phyloP scores from a whole-genome alignment of 2,888 invertebrate genomes.

The Polyploca ridens region DNA sequence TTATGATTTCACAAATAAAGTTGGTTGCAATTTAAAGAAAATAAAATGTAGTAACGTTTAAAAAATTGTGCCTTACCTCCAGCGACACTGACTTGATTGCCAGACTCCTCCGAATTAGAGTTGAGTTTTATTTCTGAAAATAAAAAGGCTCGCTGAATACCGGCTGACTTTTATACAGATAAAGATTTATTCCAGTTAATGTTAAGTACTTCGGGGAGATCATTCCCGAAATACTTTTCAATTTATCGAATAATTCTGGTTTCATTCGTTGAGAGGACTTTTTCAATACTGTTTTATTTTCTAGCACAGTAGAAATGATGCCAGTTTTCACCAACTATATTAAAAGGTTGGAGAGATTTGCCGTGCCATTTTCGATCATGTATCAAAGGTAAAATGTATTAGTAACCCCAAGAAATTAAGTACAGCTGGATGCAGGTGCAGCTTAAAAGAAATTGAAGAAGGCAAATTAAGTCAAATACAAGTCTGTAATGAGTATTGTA shows the following conservation, averaged over 20 bases:
- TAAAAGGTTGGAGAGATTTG: no score
- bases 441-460: no score
- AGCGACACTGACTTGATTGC: conserved; percentile 84
- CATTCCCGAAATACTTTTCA: conserved; percentile 8
- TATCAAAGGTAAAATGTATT: no score
- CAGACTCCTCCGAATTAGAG: conserved; percentile 78
- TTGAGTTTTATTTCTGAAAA: conserved; percentile 83
- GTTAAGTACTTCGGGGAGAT: not conserved
- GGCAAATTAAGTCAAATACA: no score
- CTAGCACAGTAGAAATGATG: no score
- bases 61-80: conserved; percentile 70
- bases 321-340: no score
- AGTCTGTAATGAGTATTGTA: not conserved
- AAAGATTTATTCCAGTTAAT: not conserved
- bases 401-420: no score
- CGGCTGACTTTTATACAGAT: conserved; percentile 15
- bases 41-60: not conserved
- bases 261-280: not conserved
- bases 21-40: not conserved
- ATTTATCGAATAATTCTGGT: not conserved
- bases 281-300: no score
- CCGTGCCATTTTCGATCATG: no score
- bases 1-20: conserved; percentile 2
- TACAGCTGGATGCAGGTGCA: no score
- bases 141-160: conserved; percentile 30